phyloP scores from a whole-genome alignment of 2,888 invertebrate species.

The Gari tellinella region DNA sequence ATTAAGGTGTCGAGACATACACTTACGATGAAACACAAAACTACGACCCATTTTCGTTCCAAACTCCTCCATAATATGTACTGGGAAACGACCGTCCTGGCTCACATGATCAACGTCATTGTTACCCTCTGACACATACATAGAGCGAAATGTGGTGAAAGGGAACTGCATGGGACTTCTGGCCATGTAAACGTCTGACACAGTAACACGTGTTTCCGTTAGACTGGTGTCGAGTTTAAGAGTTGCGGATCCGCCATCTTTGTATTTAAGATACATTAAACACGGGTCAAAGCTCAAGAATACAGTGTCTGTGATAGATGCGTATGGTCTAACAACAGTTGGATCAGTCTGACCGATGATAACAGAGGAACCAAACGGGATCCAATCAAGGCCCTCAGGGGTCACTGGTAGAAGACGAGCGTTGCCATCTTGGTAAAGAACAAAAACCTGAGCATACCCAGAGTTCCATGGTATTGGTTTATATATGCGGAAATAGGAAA shows the following conservation, averaged over 20 bases:
- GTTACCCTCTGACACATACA: constrained; percentile 71
- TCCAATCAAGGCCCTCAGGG: constrained; percentile 72
- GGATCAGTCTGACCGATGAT: constrained; percentile 71
- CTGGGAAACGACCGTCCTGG: constrained; percentile 57
- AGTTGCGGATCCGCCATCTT: constrained; percentile 62
- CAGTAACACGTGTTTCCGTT: constrained; percentile 60
- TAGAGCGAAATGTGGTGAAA: constrained; percentile 71
- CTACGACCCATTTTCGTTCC: constrained; percentile 55
- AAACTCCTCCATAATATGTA: constrained; percentile 68
- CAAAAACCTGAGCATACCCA: constrained; percentile 70
- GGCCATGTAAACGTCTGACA: constrained; percentile 55
- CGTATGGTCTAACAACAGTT: constrained; percentile 65
- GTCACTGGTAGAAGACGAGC: constrained; percentile 68
- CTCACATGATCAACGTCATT: constrained; percentile 71
- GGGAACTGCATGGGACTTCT: constrained; percentile 58
- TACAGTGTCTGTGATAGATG: constrained; percentile 58
- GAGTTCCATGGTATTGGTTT: constrained; percentile 66
- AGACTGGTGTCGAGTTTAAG: constrained; percentile 55
- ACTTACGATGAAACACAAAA: constrained; percentile 72
- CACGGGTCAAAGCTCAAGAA: constrained; percentile 54
- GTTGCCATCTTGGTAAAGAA: constrained; percentile 74
- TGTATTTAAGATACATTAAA: constrained; percentile 61
- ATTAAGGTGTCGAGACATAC: constrained; percentile 74
- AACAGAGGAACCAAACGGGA: constrained; percentile 73
- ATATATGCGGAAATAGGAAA: constrained; percentile 69